Base-by-base conservation (phyloP, 2,797 vertebrate species). In the Danio albolineatus region DNA sequence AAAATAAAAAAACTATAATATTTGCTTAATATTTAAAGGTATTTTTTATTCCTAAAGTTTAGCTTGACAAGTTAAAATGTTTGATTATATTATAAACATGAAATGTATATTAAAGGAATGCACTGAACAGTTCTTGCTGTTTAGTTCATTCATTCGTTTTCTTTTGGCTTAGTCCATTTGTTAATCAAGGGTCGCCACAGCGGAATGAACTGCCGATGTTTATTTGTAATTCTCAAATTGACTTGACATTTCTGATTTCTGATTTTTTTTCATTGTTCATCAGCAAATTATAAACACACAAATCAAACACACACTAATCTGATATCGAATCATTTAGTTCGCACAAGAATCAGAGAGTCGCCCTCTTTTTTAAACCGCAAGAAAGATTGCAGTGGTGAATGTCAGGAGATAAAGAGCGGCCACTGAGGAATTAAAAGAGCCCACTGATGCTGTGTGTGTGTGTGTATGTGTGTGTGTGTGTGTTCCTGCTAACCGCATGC, bases 401-500 rank as follows among this genome's bases (percentile, higher is more conserved):
- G 56, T 80, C 73, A 82, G 48, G 62, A 73, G 43, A 73, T 73
- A 82, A 74, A 85, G 61, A 57, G 49, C 2, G 38, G 66, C 21
- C 19, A 36, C 21, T 28, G 48, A 71, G 71, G 64, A 70, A 77
- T 80, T 70, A 83, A 79, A 81, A 71, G 39, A 71, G 28, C 28
- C 19, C 0, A 43, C 16, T 39, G n/a, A 43, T 39, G 57, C 13
- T 19, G 13, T 46, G 59, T 13, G 60, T 51, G 69, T 36, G 64
- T 7, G 54, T 71, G 64, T 21, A 78, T 38, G 87, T 82, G 86
- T 36, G 64, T 7, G 54, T 71, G 64, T 21, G 78, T 38, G 87
- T 82, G 86, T 76, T 75, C 0, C 17, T 88, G 86, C 90, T 88
- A 86, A 65, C 75, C 67, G 86, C 83, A 85, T 84, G 71, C 81